phyloP scores from a whole-genome alignment of 2,888 invertebrate genomes.

The Altica lythri region DNA sequence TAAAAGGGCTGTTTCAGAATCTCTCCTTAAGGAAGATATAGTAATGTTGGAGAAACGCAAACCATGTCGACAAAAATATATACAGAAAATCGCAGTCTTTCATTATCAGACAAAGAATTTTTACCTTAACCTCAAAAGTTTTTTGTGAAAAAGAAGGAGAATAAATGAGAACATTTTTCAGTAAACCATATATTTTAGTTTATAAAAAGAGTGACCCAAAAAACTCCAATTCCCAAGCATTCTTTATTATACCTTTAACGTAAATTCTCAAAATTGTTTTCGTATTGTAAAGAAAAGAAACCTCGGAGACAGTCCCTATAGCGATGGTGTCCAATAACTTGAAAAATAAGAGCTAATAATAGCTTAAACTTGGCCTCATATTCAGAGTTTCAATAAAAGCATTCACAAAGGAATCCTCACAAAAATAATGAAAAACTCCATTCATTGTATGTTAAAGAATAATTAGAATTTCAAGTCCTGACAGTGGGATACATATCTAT shows the following conservation, averaged over 20 bases:
- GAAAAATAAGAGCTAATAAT: conserved; percentile 21
- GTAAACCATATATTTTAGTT: no score
- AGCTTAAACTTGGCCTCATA: conserved; percentile 12
- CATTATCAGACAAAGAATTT: no score
- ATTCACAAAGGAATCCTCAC: conserved; percentile 25
- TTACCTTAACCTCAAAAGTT: no score
- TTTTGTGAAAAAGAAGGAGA: no score
- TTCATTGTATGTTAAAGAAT: conserved; percentile 27
- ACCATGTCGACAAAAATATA: no score
- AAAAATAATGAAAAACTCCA: conserved; percentile 26
- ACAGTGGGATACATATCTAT: conserved; percentile 26
- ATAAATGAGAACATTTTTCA: no score
- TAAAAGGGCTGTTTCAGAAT: no score
- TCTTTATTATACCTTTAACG: conserved; percentile 22
- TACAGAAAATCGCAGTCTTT: no score
- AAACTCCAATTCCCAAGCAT: no score
- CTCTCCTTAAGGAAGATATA: no score
- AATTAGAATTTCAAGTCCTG: conserved; percentile 29
- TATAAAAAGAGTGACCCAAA: no score
- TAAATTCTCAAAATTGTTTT: conserved; percentile 22
- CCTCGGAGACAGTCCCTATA: conserved; percentile 11
- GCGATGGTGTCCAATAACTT: conserved; percentile 13
- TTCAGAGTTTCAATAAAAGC: conserved; percentile 11
- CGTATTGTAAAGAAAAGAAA: conserved; percentile 13
- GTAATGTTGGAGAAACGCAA: no score